These are phyloP conservation scores for Schizopygopsis pylzovi DNA, from an alignment of 2,797 vertebrate genomes.

Conservation along the genomic window DNA sequence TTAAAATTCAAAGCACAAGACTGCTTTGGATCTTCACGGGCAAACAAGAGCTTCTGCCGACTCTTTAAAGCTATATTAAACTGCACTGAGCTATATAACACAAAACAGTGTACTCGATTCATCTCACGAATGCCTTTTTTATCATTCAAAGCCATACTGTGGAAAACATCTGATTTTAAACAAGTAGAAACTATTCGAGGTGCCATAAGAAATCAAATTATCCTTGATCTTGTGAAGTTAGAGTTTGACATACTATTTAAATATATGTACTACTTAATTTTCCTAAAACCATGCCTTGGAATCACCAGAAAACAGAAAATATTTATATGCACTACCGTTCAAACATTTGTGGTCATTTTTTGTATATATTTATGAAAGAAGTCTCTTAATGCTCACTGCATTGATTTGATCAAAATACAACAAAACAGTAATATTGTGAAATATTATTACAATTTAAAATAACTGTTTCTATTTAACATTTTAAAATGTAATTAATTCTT, in stretches of 20 bases:
- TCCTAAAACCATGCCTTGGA: neutral
- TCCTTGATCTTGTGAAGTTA: neutral
- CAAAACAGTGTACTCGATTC: neutral
- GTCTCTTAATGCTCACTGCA: neutral
- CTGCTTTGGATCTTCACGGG: slow-evolving; percentile 2
- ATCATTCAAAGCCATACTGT: neutral
- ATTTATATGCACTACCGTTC: neutral
- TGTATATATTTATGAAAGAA: neutral
- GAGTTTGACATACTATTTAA: neutral
- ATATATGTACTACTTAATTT: neutral
- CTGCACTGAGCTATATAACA: neutral
- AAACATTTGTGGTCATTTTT: neutral
- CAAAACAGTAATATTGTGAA: neutral
- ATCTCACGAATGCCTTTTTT: neutral
- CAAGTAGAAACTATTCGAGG: neutral
- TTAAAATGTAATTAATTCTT: neutral
- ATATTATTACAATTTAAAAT: neutral
- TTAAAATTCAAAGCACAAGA: neutral
- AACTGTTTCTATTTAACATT: neutral
- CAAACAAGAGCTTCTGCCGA: slow-evolving; percentile 19
- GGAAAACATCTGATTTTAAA: neutral
- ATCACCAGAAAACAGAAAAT: neutral
- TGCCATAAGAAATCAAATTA: neutral
- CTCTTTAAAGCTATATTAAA: neutral
- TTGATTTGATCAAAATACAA: neutral